Evolutionary conservation across 2,113 vertebrate species (phyloP), one percentile per base, ranked within the genome.

Genomic region (Cebidichthys violaceus): DNA sequence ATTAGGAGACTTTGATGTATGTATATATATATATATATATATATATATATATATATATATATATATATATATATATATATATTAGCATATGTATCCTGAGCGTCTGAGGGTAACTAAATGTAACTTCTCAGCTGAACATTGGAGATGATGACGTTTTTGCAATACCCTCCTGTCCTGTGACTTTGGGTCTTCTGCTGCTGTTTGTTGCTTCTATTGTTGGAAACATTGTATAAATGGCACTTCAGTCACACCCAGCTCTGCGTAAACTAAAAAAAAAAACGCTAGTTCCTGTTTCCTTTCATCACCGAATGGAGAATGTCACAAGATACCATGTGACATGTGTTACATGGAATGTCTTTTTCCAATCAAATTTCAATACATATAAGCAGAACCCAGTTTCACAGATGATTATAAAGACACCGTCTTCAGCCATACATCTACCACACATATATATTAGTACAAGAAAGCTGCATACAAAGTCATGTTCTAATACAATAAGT

Each of bases 1-100:
- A 80, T 84, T 55, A 79, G 64, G 55, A 68, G 86, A 90, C 90
- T 90, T 78, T 86, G 87, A 90, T 89, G 74, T 55, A 87, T 91
- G 77, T 69, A 87, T 75, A 87, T 93, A 89, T 37, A 5, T 37
- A 37, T 85, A 86, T 89, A 78, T 66, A 88, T 90, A 81, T 62
- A 86, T 72, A 76, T 64, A 88, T 91, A 81, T 68, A 87, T 75
- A 88, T 93, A 17, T 17, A 47, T n/a, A 54, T 54, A 9, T n/a
- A 43, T 15, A 41, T 41, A 41, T 41, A 45, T 47, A 47, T 6
- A 17, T 89, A 79, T 65, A 89, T 91, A 81, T 65, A 86, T 71
- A 87, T 92, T 81, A 91, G 75, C 90, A 93, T 79, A 93, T 91
- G 89, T 79, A 2, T 37, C 41, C 35, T 45, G 43, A 70, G 24